Evolutionary conservation across 2,888 invertebrate genomes (phyloP).

Genomic region (Cephus pulcher): DNA sequence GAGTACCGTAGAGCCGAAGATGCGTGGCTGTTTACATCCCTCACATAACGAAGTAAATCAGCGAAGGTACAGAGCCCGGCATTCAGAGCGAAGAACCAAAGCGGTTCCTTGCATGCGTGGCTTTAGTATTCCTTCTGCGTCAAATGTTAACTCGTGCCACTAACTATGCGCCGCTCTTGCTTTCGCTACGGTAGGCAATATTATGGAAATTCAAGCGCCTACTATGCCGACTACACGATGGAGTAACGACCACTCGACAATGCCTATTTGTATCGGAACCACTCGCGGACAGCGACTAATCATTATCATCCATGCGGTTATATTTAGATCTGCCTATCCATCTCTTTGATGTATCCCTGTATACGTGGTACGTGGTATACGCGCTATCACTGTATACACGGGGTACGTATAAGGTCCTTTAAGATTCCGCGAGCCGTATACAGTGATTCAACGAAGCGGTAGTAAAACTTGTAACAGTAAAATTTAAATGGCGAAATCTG

Average conservation of each 20-base stretch:
- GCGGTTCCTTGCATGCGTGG: constrained; percentile 17
- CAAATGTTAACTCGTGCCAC: constrained; percentile 59
- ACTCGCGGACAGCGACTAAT: constrained; percentile 43
- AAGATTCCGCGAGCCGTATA: background rate
- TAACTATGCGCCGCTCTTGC: constrained; percentile 52
- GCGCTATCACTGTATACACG: background rate
- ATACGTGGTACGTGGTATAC: background rate
- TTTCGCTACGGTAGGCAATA: constrained; percentile 35
- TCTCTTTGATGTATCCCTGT: background rate
- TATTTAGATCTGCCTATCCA: constrained; percentile 28
- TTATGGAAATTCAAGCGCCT: constrained; percentile 45
- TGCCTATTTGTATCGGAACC: constrained; percentile 49
- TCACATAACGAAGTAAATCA: constrained; percentile 50
- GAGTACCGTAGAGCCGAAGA: constrained; percentile 27
- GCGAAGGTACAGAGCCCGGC: constrained; percentile 5
- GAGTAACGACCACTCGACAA: constrained; percentile 38
- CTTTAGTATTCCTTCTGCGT: constrained; percentile 61
- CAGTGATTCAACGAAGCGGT: background rate
- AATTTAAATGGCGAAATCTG: background rate
- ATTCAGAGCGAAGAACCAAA: constrained; percentile 6
- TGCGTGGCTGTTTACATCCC: constrained; percentile 38
- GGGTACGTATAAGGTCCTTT: background rate
- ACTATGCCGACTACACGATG: constrained; percentile 15
- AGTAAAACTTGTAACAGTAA: background rate
- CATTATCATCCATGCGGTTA: constrained; percentile 37